These are phyloP conservation scores for Antedon bifida DNA, from an alignment of 35 echinoderm and acorn worm species.

Conservation along the genomic window DNA sequence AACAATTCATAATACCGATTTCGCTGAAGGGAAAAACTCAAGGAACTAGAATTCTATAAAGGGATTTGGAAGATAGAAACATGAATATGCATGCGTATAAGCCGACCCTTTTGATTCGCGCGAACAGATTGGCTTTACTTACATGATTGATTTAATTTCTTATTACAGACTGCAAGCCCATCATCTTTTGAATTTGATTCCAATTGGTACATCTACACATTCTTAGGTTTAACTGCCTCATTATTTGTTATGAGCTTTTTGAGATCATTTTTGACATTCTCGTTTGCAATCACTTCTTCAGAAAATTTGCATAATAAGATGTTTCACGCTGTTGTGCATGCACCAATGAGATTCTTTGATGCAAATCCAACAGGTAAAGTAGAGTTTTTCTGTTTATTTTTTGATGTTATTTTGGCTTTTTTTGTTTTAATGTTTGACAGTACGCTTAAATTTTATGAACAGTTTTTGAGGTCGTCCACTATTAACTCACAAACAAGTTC, in stretches of 20 bases:
- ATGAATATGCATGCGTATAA: too few species aligned
- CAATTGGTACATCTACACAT: background rate
- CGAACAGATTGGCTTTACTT: too few species aligned
- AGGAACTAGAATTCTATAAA: too few species aligned
- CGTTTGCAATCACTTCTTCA: constrained; percentile 48
- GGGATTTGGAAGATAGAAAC: too few species aligned
- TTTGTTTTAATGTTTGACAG: too few species aligned
- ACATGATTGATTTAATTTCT: too few species aligned
- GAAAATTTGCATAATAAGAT: constrained; percentile 74
- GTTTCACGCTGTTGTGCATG: constrained; percentile 65
- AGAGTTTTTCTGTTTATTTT: background rate
- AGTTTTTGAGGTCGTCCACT: too few species aligned
- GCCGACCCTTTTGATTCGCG: too few species aligned
- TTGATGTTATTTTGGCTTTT: too few species aligned
- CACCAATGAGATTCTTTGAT: constrained; percentile 86
- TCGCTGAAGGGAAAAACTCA: too few species aligned
- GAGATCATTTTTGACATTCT: constrained; percentile 34
- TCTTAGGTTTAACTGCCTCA: background rate
- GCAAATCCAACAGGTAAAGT: constrained; percentile 81
- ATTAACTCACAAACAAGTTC: background rate
- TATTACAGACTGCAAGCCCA: background rate
- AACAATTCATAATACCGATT: too few species aligned
- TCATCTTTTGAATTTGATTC: background rate
- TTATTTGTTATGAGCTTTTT: constrained; percentile 35
- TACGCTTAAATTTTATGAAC: too few species aligned